phyloP scores from a whole-genome alignment of 2,113 vertebrate genomes.

The Brachyhypopomus occidentalis region DNA sequence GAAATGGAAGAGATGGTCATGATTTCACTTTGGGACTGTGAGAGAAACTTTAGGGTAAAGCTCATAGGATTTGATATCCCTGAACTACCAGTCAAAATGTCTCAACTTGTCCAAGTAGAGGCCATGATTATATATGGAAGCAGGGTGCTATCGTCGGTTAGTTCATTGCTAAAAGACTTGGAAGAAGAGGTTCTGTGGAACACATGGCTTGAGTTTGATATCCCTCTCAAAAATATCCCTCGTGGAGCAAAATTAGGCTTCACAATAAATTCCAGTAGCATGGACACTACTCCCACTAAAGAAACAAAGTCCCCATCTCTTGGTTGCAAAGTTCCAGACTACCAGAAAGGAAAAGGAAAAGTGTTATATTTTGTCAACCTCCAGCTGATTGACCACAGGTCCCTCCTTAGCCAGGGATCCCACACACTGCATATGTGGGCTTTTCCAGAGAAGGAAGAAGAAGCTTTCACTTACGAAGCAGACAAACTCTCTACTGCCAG shows the following conservation, averaged over 20 bases:
- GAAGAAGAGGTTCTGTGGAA: conserved; percentile 78
- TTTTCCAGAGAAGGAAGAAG: conserved; percentile 66
- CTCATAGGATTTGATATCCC: conserved; percentile 76
- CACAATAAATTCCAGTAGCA: conserved; percentile 62
- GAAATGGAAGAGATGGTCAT: conserved; percentile 74
- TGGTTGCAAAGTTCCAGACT: conserved; percentile 53
- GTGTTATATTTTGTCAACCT: conserved; percentile 78
- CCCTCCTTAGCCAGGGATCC: conserved; percentile 72
- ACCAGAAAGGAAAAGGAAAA: conserved; percentile 64
- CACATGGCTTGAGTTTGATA: conserved; percentile 76
- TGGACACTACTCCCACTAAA: conserved; percentile 51
- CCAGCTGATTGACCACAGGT: conserved; percentile 79
- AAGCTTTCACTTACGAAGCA: conserved; percentile 70
- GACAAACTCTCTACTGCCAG: conserved; percentile 76
- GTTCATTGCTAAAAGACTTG: conserved; percentile 65
- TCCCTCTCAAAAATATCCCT: conserved; percentile 73
- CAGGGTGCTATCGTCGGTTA: conserved; percentile 69
- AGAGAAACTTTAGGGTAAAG: conserved; percentile 74
- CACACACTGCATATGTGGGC: conserved; percentile 78
- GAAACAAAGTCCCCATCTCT: conserved; percentile 48
- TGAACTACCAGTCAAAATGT: conserved; percentile 63
- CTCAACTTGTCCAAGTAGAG: conserved; percentile 66
- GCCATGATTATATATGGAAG: conserved; percentile 72
- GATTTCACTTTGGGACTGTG: conserved; percentile 80
- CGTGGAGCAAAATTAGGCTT: conserved; percentile 74